These are phyloP conservation scores for Lepidotrigona ventralis DNA, from an alignment of 1,140 invertebrate species.

Conservation along the genomic window DNA sequence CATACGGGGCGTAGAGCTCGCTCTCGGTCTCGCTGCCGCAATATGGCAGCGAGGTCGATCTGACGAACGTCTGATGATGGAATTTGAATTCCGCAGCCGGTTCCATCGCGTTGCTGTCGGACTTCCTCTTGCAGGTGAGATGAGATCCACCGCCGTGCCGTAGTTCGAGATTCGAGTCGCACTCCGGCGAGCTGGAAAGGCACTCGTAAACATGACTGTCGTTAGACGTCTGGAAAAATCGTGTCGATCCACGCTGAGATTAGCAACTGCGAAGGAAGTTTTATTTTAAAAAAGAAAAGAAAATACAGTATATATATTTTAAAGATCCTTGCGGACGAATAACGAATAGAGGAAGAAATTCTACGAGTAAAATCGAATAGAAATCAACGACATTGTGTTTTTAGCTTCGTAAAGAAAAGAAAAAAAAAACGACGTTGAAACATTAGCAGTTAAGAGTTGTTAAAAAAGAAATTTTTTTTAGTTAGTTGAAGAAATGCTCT, in stretches of 20 bases:
- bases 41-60: slow-evolving; percentile 86
- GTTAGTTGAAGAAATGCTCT: no score
- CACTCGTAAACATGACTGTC: slow-evolving; percentile 83
- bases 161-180: slow-evolving; percentile 80
- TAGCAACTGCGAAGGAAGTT: not conserved
- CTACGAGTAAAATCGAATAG: not conserved
- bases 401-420: no score
- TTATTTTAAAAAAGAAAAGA: no score
- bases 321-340: no score
- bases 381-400: no score
- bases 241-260: not conserved
- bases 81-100: slow-evolving; percentile 76
- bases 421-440: no score
- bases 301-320: no score
- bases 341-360: not conserved
- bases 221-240: slow-evolving; percentile 69
- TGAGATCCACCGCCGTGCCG: slow-evolving; percentile 68
- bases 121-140: slow-evolving; percentile 74
- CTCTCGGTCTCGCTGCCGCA: slow-evolving; percentile 90
- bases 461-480: no score
- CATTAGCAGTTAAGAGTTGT: no score
- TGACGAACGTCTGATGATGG: slow-evolving; percentile 74
- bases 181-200: slow-evolving; percentile 85
- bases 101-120: slow-evolving; percentile 79
- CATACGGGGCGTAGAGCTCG: slow-evolving; percentile 89